These are phyloP conservation scores for Pollicipes pollicipes DNA, from an alignment of 1,140 invertebrate species.

Conservation along the genomic window DNA sequence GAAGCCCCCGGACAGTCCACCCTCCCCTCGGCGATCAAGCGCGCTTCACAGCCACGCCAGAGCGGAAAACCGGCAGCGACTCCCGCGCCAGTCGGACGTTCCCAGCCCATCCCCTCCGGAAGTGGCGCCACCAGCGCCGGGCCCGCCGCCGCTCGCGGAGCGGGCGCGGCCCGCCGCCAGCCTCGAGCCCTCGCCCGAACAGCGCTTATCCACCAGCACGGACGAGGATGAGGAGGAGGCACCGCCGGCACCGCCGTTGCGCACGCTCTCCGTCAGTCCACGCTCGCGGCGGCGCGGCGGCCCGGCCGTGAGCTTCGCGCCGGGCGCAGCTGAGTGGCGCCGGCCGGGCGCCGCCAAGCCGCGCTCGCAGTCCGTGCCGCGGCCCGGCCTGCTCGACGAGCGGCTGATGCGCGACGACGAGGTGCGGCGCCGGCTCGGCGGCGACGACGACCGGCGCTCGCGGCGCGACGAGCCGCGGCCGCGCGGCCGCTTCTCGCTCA, in stretches of 20 bases:
- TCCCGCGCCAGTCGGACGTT: too few relatives aligned
- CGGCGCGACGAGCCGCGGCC: constrained; percentile 10
- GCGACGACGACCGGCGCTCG: not conserved
- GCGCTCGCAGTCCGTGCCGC: not conserved
- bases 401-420: not conserved
- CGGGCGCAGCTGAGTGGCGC: not conserved
- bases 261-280: not conserved
- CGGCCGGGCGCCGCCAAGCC: not conserved
- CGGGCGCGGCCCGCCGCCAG: too few relatives aligned
- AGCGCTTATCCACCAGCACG: not conserved
- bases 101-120: too few relatives aligned
- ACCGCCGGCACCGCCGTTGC: too few relatives aligned
- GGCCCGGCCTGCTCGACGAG: not conserved
- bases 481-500: constrained; percentile 49
- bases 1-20: too few relatives aligned
- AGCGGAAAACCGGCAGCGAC: too few relatives aligned
- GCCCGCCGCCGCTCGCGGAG: not conserved
- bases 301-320: not conserved
- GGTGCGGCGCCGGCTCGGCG: not conserved
- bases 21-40: too few relatives aligned
- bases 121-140: too few relatives aligned
- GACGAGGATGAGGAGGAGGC: not conserved
- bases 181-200: too few relatives aligned
- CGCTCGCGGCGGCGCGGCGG: not conserved
- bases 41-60: too few relatives aligned